Conservation (phyloP, 2,113 vertebrate species). For the Ciconia maguari region DNA sequence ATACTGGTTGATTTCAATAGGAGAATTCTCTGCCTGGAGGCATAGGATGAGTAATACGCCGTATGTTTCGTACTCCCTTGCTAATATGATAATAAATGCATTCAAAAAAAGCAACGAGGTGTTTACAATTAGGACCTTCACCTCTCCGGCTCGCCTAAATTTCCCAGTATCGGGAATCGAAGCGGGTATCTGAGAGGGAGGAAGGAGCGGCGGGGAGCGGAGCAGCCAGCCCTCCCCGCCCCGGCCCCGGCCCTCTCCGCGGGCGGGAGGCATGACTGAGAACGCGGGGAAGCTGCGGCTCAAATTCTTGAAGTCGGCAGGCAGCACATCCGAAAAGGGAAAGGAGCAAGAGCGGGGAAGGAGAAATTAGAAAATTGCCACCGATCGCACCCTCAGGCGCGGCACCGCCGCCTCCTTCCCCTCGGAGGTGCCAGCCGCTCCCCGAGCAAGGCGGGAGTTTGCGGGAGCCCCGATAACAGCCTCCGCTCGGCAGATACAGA, state of each 20-base stretch:
- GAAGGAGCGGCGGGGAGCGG: background rate
- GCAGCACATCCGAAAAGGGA: background rate
- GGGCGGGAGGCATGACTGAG: background rate
- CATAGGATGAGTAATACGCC: constrained; percentile 71
- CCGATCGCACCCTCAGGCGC: background rate
- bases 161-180: background rate
- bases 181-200: background rate
- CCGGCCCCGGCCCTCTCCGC: background rate
- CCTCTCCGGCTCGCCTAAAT: constrained; percentile 37
- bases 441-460: background rate
- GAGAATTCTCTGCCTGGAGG: constrained; percentile 76
- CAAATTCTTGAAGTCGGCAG: background rate
- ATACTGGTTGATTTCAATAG: constrained; percentile 76
- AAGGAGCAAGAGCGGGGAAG: background rate
- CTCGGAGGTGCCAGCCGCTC: background rate
- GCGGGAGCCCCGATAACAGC: background rate
- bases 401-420: background rate
- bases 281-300: background rate
- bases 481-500: background rate
- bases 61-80: constrained; percentile 61
- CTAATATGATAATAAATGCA: constrained; percentile 70
- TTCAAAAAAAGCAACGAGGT: constrained; percentile 60
- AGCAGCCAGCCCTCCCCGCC: background rate
- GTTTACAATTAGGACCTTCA: constrained; percentile 65
- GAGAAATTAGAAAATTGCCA: background rate